Base-by-base conservation (phyloP, 2,888 invertebrate genomes). In the Epiblema foenella region DNA sequence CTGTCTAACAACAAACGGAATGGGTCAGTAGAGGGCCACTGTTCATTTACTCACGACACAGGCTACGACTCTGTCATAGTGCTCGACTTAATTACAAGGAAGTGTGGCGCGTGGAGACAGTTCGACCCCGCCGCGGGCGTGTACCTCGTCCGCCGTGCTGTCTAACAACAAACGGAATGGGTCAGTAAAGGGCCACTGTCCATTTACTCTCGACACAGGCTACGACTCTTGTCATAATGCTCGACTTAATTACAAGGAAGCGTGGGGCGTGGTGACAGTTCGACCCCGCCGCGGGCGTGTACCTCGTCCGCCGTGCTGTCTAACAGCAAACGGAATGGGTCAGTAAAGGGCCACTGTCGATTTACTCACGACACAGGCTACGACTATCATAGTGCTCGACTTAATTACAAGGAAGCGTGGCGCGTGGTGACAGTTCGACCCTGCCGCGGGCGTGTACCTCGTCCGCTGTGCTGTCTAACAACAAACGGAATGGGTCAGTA, bases 251-350 rank as follows among this genome's bases (percentile, higher is more conserved):
- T 39, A 39, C 12, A 39, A 39, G 2, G 12, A 39, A 12, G 39
- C 39, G 12, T 39, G 39, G 12, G 0, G 39, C 3, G 1, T 42
- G 42, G 5, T 15, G 33, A 8, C 33, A 33, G 5, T 33, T 33
- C 33, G 5, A 5, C 29, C 29, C 29, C 29, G 29, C 29, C 5
- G 29, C 29, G 29, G 29, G 29, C 29, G 29, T 29, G 29, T 29
- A 39, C 42, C 3, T 97, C 97, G 72, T 96, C 96, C 5, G 84
- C 96, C 69, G 95, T 96, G 18, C 85, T 42, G 42, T 42, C 42
- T 15, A 42, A 42, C 42, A 42, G 11, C 15, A 42, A 42, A 42
- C 42, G 15, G 5, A 15, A 5, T 3, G 42, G 42, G 42, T 15
- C 15, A 42, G 15, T 4, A 42, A 15, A 15, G 42, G 15, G 3